These are phyloP conservation scores for Diachasmimorpha longicaudata DNA, from an alignment of 1,140 invertebrate genomes.

Conservation along the genomic window DNA sequence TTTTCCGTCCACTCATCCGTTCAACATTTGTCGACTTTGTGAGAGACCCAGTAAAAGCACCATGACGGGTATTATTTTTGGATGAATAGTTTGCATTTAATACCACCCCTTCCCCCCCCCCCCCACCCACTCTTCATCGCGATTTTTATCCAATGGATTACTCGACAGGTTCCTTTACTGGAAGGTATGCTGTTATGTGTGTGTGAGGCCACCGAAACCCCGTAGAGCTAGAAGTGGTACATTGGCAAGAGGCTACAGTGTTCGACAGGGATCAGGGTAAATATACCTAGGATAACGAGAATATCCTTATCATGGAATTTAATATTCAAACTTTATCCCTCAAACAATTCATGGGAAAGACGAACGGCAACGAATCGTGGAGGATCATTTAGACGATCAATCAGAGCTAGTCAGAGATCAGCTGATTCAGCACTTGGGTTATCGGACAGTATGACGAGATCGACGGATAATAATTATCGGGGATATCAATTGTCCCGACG, in stretches of 20 bases:
- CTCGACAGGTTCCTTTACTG: conserved; percentile 80
- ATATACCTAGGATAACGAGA: neutral
- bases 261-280: conserved; percentile 52
- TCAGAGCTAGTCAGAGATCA: conserved; percentile 74
- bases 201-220: conserved; percentile 78
- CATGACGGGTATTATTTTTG: conserved; percentile 2
- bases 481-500: conserved; percentile 18
- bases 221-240: conserved; percentile 52
- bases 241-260: conserved; percentile 46
- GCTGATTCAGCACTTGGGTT: conserved; percentile 66
- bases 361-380: conserved; percentile 41
- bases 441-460: conserved; percentile 64
- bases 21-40: conserved; percentile 8
- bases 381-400: conserved; percentile 68
- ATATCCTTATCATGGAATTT: too few relatives aligned
- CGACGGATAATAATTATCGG: conserved; percentile 68
- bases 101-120: neutral
- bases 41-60: neutral
- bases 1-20: conserved; percentile 2
- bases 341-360: neutral
- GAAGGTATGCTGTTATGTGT: conserved; percentile 88
- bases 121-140: neutral
- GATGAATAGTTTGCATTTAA: neutral
- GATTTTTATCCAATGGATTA: conserved; percentile 1
- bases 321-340: neutral